Percentiles rank a stretch among this genome's conserved stretches.
Evolutionary conservation across 2,797 vertebrate genomes (phyloP).

Genomic region (Hippocampus kuda): DNA sequence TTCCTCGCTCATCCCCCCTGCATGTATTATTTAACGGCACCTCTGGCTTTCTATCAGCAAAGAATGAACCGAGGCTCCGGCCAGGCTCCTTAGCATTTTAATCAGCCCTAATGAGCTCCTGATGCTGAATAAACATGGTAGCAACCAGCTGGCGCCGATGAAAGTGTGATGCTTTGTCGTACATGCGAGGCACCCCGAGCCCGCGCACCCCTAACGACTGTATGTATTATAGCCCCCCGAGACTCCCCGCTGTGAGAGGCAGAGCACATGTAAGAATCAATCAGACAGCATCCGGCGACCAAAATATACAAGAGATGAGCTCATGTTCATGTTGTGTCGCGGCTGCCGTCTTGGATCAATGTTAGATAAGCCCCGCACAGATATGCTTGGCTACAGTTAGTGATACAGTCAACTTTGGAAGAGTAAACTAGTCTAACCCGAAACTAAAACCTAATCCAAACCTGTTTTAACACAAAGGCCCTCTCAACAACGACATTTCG

Average conservation of each 20-base stretch:
- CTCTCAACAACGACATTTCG: no score
- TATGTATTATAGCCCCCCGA: constrained; percentile 8
- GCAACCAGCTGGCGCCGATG: constrained; percentile 36
- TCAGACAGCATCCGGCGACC: constrained; percentile 28
- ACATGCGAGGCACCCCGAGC: constrained; percentile 21
- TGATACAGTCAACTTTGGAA: not conserved
- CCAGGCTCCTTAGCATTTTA: constrained; percentile 56
- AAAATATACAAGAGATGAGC: constrained; percentile 24
- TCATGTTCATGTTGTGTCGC: constrained; percentile 33
- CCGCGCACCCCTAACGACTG: not conserved
- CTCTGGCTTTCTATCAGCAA: constrained; percentile 43
- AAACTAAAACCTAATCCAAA: no score
- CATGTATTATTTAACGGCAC: constrained; percentile 67
- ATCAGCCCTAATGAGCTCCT: constrained; percentile 54
- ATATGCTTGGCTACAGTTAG: not conserved
- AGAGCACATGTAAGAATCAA: constrained; percentile 39
- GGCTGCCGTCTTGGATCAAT: constrained; percentile 18
- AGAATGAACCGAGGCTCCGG: constrained; percentile 44
- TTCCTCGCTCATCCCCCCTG: constrained; percentile 37
- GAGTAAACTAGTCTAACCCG: not conserved
- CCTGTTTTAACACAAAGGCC: no score
- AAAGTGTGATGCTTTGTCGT: constrained; percentile 39
- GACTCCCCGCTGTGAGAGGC: constrained; percentile 15
- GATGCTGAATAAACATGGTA: constrained; percentile 35
- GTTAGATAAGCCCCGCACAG: not conserved